Percentiles rank a stretch among this genome's conserved stretches.
These are phyloP conservation scores for Melanerpes aurifrons DNA, from an alignment of 2,113 vertebrate species.

Conservation along the genomic window DNA sequence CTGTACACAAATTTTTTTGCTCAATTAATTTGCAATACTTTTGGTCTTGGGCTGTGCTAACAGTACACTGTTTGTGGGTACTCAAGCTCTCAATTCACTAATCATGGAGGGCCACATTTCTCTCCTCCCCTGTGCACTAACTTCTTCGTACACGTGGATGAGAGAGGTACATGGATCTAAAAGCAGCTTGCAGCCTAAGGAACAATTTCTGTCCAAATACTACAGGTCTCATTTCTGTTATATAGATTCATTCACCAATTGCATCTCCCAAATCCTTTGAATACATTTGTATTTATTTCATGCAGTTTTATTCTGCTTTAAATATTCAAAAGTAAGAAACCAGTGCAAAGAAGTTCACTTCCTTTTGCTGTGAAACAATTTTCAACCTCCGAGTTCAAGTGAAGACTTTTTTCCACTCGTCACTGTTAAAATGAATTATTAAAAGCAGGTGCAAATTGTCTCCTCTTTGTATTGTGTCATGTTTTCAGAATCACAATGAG, in stretches of 20 bases:
- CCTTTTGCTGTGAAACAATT: background rate
- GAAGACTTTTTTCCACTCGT: background rate
- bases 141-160: background rate
- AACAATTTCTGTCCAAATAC: background rate
- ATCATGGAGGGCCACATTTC: background rate
- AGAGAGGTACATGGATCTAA: background rate
- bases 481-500: background rate
- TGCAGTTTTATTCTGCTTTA: background rate
- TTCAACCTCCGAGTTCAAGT: background rate
- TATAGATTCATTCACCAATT: background rate
- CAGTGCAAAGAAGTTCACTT: background rate
- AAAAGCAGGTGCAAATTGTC: background rate
- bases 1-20: constrained; percentile 2
- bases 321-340: background rate
- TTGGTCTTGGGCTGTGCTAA: background rate
- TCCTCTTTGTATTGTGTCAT: background rate
- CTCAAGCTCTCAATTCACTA: background rate
- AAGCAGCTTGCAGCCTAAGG: background rate
- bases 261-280: background rate
- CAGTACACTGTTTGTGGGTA: background rate
- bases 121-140: background rate
- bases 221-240: background rate
- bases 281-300: background rate
- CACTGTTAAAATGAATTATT: background rate
- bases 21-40: constrained; percentile 62